Evolutionary conservation across 2,888 invertebrate genomes (phyloP).

Genomic region (Latrodectus hesperus): DNA sequence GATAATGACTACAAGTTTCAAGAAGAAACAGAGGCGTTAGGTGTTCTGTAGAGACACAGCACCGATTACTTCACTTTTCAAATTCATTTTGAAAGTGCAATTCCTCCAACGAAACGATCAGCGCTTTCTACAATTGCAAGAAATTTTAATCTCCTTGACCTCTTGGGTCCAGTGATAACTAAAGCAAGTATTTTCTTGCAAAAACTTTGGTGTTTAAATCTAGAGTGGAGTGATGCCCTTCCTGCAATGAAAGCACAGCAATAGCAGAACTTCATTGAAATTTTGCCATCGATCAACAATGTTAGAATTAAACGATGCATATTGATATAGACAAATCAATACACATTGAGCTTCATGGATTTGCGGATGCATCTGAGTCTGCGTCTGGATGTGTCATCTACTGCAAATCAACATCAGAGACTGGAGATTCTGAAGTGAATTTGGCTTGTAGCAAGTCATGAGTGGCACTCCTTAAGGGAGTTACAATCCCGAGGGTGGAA

Average conservation of each 20-base stretch:
- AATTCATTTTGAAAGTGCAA: not conserved
- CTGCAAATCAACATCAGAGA: no score
- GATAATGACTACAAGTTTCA: not conserved
- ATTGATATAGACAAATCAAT: no score
- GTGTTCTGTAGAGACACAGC: not conserved
- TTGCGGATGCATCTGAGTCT: no score
- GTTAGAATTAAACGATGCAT: no score
- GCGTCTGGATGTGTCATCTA: no score
- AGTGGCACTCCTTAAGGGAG: not conserved
- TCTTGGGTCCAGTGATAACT: not conserved
- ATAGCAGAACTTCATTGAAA: no score
- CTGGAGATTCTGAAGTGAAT: no score
- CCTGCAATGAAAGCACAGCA: no score
- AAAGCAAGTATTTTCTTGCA: not conserved
- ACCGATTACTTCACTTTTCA: not conserved
- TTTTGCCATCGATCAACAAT: no score
- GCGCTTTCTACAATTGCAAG: not conserved
- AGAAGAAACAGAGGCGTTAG: not conserved
- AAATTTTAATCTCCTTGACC: not conserved
- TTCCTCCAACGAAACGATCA: not conserved
- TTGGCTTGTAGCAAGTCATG: not conserved
- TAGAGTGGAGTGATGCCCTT: no score
- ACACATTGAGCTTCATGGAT: no score
- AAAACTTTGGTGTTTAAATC: no score
- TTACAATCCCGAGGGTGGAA: not conserved